These are phyloP conservation scores for Emesis russula DNA, from an alignment of 2,888 invertebrate species.

Conservation along the genomic window DNA sequence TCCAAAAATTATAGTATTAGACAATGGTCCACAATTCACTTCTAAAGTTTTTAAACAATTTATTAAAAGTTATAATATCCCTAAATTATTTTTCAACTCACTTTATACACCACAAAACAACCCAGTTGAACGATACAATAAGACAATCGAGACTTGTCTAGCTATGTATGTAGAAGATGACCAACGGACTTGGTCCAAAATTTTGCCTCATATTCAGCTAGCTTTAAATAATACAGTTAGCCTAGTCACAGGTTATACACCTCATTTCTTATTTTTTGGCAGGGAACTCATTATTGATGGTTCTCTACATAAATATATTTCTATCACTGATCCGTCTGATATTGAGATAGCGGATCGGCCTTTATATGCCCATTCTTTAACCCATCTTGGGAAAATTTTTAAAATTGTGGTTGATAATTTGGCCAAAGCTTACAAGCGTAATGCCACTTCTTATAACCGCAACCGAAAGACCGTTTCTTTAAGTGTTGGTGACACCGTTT, in stretches of 20 bases:
- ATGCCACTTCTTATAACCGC: background rate
- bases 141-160: background rate
- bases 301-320: too few species aligned
- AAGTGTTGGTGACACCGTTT: background rate
- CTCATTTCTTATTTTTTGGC: too few species aligned
- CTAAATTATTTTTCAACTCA: conserved; percentile 36
- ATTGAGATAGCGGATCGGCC: too few species aligned
- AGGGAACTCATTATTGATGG: too few species aligned
- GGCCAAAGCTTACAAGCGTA: background rate
- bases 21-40: conserved; percentile 54
- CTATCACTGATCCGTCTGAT: too few species aligned
- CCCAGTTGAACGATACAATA: background rate
- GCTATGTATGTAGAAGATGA: too few species aligned
- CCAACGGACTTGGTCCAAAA: too few species aligned
- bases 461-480: background rate
- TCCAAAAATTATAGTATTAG: background rate
- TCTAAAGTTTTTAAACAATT: conserved; percentile 35
- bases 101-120: background rate
- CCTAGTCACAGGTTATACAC: too few species aligned
- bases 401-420: background rate
- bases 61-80: conserved; percentile 43
- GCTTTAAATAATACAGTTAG: too few species aligned
- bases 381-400: too few species aligned
- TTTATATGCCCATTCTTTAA: too few species aligned
- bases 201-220: too few species aligned